Evolutionary conservation across 1,140 invertebrate species (phyloP), one percentile per base, ranked within the genome.

Genomic region (Lineus longissimus): DNA sequence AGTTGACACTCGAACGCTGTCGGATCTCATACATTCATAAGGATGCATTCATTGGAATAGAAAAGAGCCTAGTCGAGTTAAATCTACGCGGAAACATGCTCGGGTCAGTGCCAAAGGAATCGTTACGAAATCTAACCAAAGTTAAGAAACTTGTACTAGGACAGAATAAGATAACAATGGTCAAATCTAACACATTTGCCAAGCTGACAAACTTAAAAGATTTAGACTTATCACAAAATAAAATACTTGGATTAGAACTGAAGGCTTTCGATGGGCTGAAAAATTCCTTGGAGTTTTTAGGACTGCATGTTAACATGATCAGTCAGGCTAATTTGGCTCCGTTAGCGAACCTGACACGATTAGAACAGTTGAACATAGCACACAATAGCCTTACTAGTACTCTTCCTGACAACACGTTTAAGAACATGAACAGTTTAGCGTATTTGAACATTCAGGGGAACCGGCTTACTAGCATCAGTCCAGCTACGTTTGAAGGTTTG

Each of bases 11-110:
- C 6, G 47, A 51, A 51, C 25, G 19, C 9, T 51, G 47, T 51
- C 6, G n/a, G 25, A 51, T 51, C 47, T 6, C 4, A 6, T 7
- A 19, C 19, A 51, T 51, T 27, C 19, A 51, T 23, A 27, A n/a
- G 9, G 47, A 27, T n/a, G 47, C 47, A n/a, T 51, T 51, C n/a
- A 27, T 11, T 51, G 73, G 72, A 1, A 22, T 62, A 29, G 29
- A 62, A 7, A 31, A n/a, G 25, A 30, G 23, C 7, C 51, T 62
- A 9, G 29, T 17, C 23, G 41, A 40, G 25, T 22, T 60, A 6
- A 62, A 45, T 55, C n/a, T 62, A 23, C 36, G 23, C 22, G 59
- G 36, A 47, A 61, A 45, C n/a, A 22, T 54, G 11, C 47, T 51
- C 47, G 25, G 6, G 9, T n/a, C 36, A 4, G 25, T 41, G 17